Base-by-base conservation (phyloP, 2,113 vertebrate species). In the Sprattus sprattus region DNA sequence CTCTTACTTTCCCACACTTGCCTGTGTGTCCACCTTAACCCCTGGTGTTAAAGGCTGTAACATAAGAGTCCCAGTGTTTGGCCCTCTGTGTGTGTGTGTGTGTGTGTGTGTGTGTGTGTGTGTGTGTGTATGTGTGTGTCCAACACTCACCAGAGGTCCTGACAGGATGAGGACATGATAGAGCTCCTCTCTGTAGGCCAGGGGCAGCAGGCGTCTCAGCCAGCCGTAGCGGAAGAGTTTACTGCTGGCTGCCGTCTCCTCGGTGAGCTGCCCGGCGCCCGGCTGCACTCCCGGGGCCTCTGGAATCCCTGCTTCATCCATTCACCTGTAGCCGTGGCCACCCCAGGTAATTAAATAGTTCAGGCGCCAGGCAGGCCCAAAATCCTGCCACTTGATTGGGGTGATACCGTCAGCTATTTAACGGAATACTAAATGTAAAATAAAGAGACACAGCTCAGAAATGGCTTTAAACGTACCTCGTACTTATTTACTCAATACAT, bases 171-270 rank as follows among this genome's bases (percentile, higher is more conserved):
- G 87, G 11, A 95, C 91, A 0, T 94, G 90, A 85, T 93, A 92
- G n/a, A 95, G 91, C 88, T 95, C 94, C 50, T 94, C 93, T 92
- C 94, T 93, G 93, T 95, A 95, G 87, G 49, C 92, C 88, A 89
- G 85, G 22, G 94, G 93, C 7, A 95, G 45, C 92, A 92, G 93
- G 3, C 88, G 90, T 47, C 85, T 90, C 81, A 92, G 44, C 45
- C 90, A 92, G 0, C 82, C 89, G 87, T 90, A 93, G 28, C 86
- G 16, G 60, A 92, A 93, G 83, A 93, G 47, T 87, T 92, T 92
- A 6, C 92, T 91, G 88, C 91, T 90, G 85, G 71, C 83, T 9
- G 81, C 82, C 4, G 32, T 90, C 83, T 84, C 87, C 83, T 92
- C 90, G 6, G 91, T 86, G 86, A 87, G 78, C n/a, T n/a, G n/a